phyloP scores from a whole-genome alignment of 2,113 vertebrate species.

The Alaudala cheleensis region DNA sequence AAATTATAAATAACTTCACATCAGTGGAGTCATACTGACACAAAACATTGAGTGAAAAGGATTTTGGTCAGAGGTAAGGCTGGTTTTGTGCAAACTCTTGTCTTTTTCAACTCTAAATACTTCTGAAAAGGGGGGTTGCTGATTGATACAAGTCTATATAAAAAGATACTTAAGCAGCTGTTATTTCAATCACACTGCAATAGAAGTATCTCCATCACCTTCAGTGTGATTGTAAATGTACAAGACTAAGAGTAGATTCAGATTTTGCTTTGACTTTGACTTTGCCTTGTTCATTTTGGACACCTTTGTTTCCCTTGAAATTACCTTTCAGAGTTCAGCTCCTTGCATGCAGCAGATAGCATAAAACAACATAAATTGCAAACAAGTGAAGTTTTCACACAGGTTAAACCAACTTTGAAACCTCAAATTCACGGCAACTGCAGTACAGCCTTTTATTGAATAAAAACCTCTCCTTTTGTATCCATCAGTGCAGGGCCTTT shows the following conservation, averaged over 20 bases:
- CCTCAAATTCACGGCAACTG: neutral
- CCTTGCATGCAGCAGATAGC: neutral
- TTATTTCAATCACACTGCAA: neutral
- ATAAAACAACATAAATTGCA: neutral
- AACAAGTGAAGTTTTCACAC: neutral
- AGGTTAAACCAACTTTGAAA: neutral
- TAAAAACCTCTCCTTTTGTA: constrained; percentile 21
- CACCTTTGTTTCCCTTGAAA: neutral
- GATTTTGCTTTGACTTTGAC: neutral
- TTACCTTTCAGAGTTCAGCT: neutral
- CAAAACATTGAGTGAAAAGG: neutral
- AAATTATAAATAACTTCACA: neutral
- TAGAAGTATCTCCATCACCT: neutral
- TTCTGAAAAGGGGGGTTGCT: neutral
- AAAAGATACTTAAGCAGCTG: neutral
- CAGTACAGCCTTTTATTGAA: neutral
- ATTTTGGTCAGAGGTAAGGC: neutral
- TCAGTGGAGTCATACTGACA: neutral
- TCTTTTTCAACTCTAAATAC: neutral
- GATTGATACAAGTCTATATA: neutral
- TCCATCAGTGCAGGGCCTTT: constrained; percentile 86
- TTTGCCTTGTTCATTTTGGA: neutral
- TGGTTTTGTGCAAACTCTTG: neutral
- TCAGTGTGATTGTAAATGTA: neutral
- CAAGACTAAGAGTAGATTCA: neutral